Evolutionary conservation across 2,888 invertebrate species (phyloP), one percentile per base, ranked within the genome.

Genomic region (Calephelis perditalis): DNA sequence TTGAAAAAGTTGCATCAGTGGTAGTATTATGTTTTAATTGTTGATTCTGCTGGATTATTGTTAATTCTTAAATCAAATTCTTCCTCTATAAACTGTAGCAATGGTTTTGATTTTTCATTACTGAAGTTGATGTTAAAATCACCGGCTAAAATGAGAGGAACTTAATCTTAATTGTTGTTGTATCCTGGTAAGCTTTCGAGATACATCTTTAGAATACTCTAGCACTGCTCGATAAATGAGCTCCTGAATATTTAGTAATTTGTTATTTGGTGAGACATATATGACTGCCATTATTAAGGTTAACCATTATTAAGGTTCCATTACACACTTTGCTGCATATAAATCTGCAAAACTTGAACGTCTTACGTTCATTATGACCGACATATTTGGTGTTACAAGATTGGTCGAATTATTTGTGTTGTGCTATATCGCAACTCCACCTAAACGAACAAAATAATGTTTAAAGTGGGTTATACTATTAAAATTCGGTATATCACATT

Each of bases 211-310:
- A 62, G 63, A 61, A 60, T 65, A 63, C 57, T 63, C 62, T 59
- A 65, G 57, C 62, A 65, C 60, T 58, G 65, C 60, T 62, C 62
- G 62, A 65, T 63, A 62, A 62, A 65, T 63, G 61, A 63, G 63
- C 57, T 65, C 57, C 59, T 65, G 60, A 59, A 63, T 61, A 59
- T 63, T 60, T 44, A 61, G 59, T 63, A 65, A 59, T 63, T 62
- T 65, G 56, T 58, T 15, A 63, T 63, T 65, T 60, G 62, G 63
- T 62, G 65, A 65, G 56, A 65, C 60, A 56, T 63, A 63, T 56
- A 65, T 63, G 59, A 61, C 61, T 65, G 59, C 62, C 63, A 61
- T 63, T 59, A 62, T 52, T 57, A 64, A 55, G 59, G 56, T 59
- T 54, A 63, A n/a, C 64, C 62, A 57, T 66, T 64, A 15, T 15